Evolutionary conservation across 1,140 invertebrate species (phyloP), one percentile per base, ranked within the genome.

Genomic region (Sipha flava): DNA sequence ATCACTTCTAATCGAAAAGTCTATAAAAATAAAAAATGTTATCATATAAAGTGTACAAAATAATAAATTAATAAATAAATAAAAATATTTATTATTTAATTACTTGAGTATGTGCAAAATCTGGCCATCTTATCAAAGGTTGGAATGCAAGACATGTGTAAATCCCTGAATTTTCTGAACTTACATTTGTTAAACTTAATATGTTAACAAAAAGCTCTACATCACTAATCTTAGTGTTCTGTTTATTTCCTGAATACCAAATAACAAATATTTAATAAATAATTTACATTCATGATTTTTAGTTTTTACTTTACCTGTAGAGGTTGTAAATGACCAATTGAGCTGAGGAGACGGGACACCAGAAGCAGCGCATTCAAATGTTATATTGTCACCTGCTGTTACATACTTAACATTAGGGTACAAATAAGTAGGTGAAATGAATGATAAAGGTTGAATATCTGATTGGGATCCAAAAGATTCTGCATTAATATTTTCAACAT

Each of bases 1-100:
- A 87, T 83, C 79, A 92, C 87, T 79, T 87, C 85, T 45, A 75
- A 57, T 37, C 12, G 49, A 29, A 57, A 75, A 57, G 43, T 14
- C 45, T 92, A 84, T 10, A 26, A 29, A 37, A 12, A 34, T 31
- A 62, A 3, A 7, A 62, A 34, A n/a, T 12, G n/a, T n/a, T n/a
- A n/a, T n/a, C n/a, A n/a, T n/a, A 34, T 7, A 16, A 59, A 18
- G 1, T 16, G 7, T 59, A 18, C 29, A n/a, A 4, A 54, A 1
- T 0, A 14, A 14, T 14, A 57, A 49, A 31, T 21, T 31, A 66
- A 37, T 66, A 68, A 43, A 68, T 26, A 34, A 64, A 40, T n/a
- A n/a, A n/a, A n/a, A n/a, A 9, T 64, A 43, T 23, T 23, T 45
- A 26, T 18, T 52, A 31, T 31, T 9, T 64, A 26, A 64, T 79